These are phyloP conservation scores for Acrobasis consociella DNA, from an alignment of 2,888 invertebrate genomes.

Conservation along the genomic window DNA sequence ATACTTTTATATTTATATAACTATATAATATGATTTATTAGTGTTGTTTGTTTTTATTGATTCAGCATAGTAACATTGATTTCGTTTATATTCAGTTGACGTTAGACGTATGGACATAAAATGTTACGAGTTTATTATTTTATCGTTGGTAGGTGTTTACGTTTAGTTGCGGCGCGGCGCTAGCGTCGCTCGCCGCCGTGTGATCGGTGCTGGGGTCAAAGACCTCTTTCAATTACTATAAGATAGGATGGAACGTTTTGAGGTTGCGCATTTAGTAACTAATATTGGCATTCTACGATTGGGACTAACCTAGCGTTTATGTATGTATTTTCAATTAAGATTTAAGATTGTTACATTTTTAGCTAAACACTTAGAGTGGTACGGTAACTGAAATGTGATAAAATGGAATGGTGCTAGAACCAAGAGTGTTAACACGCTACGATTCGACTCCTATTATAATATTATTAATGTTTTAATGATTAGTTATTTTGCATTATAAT, in stretches of 20 bases:
- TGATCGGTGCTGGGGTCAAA: slow-evolving; percentile 72
- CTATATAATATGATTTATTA: slow-evolving; percentile 79
- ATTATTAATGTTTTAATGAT: slow-evolving; percentile 76
- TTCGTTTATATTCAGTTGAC: slow-evolving; percentile 66
- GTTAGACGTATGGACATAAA: slow-evolving; percentile 53
- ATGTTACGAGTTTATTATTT: slow-evolving; percentile 74
- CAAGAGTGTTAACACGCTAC: slow-evolving; percentile 82
- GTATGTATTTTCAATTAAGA: slow-evolving; percentile 81
- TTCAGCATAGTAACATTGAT: slow-evolving; percentile 71
- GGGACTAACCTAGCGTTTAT: slow-evolving; percentile 84
- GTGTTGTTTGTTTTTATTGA: slow-evolving; percentile 83
- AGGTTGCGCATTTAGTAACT: slow-evolving; percentile 81
- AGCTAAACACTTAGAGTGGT: slow-evolving; percentile 84
- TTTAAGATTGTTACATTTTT: slow-evolving; percentile 83
- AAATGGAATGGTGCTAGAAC: slow-evolving; percentile 84
- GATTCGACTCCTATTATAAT: slow-evolving; percentile 82
- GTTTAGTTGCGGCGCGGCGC: slow-evolving; percentile 53
- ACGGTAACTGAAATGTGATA: slow-evolving; percentile 84
- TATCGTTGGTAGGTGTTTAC: slow-evolving; percentile 70
- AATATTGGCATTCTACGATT: slow-evolving; percentile 84
- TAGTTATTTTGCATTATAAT: slow-evolving; percentile 77
- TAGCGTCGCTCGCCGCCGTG: slow-evolving; percentile 36
- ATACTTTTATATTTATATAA: slow-evolving; percentile 81
- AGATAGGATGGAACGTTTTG: slow-evolving; percentile 71
- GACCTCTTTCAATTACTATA: slow-evolving; percentile 76